phyloP scores from a whole-genome alignment of 1,140 invertebrate genomes.

The Eupristina koningsbergeri region DNA sequence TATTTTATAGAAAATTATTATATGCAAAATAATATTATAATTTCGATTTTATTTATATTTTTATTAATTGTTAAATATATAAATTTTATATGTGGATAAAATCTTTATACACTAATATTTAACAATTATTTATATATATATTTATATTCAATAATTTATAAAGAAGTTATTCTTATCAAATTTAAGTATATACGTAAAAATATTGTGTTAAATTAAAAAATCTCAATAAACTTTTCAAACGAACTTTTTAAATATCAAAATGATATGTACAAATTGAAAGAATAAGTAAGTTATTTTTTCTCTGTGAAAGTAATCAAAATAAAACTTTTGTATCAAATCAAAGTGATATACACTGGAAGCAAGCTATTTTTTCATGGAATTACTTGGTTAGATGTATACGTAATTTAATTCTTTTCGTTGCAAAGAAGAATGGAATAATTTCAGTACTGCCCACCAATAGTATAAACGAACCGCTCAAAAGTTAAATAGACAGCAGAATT shows the following conservation, averaged over 20 bases:
- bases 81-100: too few relatives aligned
- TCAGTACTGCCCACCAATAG: not conserved
- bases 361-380: not conserved
- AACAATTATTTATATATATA: too few relatives aligned
- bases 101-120: too few relatives aligned
- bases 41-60: too few relatives aligned
- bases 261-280: not conserved
- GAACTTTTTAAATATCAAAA: too few relatives aligned
- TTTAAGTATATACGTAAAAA: too few relatives aligned
- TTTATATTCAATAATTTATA: too few relatives aligned
- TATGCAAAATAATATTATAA: too few relatives aligned
- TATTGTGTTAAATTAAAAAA: too few relatives aligned
- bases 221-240: too few relatives aligned
- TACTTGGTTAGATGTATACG: not conserved
- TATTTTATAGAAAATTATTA: too few relatives aligned
- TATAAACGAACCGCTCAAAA: constrained; percentile 26
- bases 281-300: not conserved
- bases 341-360: not conserved
- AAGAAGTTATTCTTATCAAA: not conserved
- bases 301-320: not conserved
- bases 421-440: constrained; percentile 29
- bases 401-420: not conserved
- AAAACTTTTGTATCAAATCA: not conserved
- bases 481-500: constrained; percentile 16
- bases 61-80: too few relatives aligned